Percentiles rank a stretch among this genome's conserved stretches.
Conservation (phyloP, 2,797 vertebrate species). For the Buceros bicornis region DNA sequence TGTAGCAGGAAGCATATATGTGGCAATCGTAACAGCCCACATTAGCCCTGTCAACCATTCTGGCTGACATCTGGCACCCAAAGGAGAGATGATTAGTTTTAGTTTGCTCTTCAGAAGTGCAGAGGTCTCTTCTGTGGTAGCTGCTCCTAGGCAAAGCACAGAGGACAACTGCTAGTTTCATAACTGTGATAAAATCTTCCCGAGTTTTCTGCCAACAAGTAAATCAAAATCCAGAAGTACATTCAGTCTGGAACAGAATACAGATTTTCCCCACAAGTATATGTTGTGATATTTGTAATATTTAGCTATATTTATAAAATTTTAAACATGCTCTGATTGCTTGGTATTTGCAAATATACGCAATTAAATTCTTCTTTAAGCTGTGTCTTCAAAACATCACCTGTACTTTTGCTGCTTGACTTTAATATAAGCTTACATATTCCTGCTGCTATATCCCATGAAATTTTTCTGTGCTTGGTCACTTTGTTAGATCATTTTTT, state of each 20-base stretch:
- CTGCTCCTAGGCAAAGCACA: background rate
- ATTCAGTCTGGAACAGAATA: background rate
- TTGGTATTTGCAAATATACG: background rate
- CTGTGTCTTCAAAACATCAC: background rate
- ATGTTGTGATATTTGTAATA: background rate
- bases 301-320: background rate
- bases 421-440: background rate
- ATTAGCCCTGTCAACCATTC: background rate
- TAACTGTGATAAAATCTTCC: background rate
- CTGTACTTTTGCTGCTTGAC: background rate
- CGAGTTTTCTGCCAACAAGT: background rate
- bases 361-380: background rate
- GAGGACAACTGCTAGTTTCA: background rate
- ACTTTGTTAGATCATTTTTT: background rate
- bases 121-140: background rate
- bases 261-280: background rate
- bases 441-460: background rate
- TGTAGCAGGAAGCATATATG: background rate
- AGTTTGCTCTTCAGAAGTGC: background rate
- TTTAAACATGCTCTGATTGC: background rate
- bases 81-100: background rate
- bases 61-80: background rate
- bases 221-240: background rate
- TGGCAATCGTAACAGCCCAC: background rate
- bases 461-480: fast-evolving